phyloP scores from a whole-genome alignment of 2,113 vertebrate species.

The Synchiropus splendidus region DNA sequence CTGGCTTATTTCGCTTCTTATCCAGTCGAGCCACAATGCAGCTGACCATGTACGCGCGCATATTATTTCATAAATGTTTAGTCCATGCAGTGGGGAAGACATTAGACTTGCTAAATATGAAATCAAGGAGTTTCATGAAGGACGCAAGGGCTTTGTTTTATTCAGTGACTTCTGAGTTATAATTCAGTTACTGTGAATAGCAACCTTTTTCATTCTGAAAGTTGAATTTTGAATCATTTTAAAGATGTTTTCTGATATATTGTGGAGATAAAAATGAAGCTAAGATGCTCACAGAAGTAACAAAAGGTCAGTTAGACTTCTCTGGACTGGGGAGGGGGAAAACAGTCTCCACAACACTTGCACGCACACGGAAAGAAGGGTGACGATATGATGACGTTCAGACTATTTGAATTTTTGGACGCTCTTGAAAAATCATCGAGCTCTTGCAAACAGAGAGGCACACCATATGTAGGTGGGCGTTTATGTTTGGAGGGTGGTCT shows the following conservation, averaged over 20 bases:
- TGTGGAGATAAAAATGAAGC: too few relatives aligned
- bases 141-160: constrained; percentile 4
- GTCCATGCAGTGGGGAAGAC: constrained; percentile 16
- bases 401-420: constrained; percentile 2
- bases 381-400: constrained; percentile 17
- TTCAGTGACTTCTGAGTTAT: not conserved
- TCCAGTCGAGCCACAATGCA: constrained; percentile 43
- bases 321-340: constrained; percentile 29
- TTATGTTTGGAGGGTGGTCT: constrained; percentile 32
- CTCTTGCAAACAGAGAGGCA: constrained; percentile 5
- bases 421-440: constrained; percentile 21
- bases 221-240: too few relatives aligned
- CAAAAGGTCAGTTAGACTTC: constrained; percentile 35
- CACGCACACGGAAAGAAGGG: constrained; percentile 1
- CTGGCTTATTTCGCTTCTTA: constrained; percentile 50
- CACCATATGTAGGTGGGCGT: constrained; percentile 30
- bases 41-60: constrained; percentile 32
- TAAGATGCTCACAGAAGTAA: too few relatives aligned
- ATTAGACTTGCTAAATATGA: constrained; percentile 4
- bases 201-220: too few relatives aligned
- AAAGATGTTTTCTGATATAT: too few relatives aligned
- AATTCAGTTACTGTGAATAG: not conserved
- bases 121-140: too few relatives aligned
- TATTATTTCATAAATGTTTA: constrained; percentile 49
- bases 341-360: constrained; percentile 29